Base-by-base conservation (phyloP, 1,140 invertebrate species). In the Colletes gigas region DNA sequence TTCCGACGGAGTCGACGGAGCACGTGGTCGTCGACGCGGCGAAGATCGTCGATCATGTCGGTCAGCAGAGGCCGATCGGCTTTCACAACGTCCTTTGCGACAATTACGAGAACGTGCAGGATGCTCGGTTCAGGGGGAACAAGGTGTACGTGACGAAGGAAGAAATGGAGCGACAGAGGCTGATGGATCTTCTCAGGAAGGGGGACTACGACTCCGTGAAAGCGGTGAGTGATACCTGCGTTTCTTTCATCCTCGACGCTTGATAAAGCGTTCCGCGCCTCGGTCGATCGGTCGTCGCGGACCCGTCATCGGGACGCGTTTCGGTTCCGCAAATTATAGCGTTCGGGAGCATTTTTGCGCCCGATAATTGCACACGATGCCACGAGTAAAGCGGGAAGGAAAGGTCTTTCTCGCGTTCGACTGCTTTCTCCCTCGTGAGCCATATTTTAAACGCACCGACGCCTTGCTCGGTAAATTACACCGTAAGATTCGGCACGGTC, bases 91-190 rank as follows among this genome's bases (percentile, higher is more conserved):
- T 91, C 47, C 77, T 91, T 44, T 91, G 88, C 69, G 89, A 91
- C 62, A 83, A 89, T 85, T 91, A 91, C 74, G 87, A 88, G 54
- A 88, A 86, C 50, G 14, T 21, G 52, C 81, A 72, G 9, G 75
- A 86, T 62, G 69, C 65, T 6, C 71, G 81, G 19, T 57, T 69
- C 4, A 78, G 82, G 41, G 83, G 83, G n/a, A 83, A 39, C 59
- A 89, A 91, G 78, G 81, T 90, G 74, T 90, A 90, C 67, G 83
- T 88, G 79, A 90, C 89, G 67, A 91, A 88, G 74, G 89, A 90
- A 52, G 89, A 90, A 47, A 90, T 89, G 83, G 90, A 91, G 81
- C 82, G 88, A 2, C 88, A 83, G 57, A 90, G 81, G 68, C 57
- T 91, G 60, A 90, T 91, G 81, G 89, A 89, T 30, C 65, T 91